A percentile compares a stretch with the other conserved stretches of the same genome.
Conservation (phyloP, 2,888 invertebrate species). For the Thalpophila matura region DNA sequence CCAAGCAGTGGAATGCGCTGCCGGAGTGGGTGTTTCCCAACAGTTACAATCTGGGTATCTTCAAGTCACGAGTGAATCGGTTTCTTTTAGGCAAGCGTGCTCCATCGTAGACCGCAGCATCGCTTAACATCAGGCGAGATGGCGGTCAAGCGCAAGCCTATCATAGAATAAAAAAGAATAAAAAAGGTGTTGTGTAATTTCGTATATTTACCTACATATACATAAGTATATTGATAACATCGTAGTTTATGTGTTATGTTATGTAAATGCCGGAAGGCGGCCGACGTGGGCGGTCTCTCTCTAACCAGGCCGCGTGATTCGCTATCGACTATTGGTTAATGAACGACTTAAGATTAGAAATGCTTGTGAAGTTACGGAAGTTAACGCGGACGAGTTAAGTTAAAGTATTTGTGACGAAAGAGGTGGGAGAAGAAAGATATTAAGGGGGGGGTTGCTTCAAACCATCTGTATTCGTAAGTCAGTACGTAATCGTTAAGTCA, state of each 20-base stretch:
- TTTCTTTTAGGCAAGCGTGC: too few species aligned
- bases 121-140: too few species aligned
- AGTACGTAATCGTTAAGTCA: too few species aligned
- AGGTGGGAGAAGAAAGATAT: slow-evolving; percentile 2
- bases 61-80: too few species aligned
- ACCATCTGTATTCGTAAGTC: too few species aligned
- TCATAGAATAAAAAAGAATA: too few species aligned
- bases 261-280: slow-evolving; percentile 47
- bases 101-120: too few species aligned
- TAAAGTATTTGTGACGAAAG: slow-evolving; percentile 9
- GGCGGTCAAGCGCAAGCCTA: too few species aligned
- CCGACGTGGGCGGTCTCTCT: slow-evolving; percentile 46
- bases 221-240: slow-evolving; percentile 8
- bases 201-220: neutral
- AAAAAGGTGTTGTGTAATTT: slow-evolving; percentile 30
- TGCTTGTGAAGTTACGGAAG: slow-evolving; percentile 34
- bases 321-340: slow-evolving; percentile 30
- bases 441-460: too few species aligned
- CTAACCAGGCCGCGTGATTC: slow-evolving; percentile 29
- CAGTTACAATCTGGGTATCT: too few species aligned
- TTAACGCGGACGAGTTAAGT: neutral
- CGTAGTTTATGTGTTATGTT: slow-evolving; percentile 18
- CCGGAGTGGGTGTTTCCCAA: too few species aligned
- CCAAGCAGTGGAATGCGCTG: too few species aligned
- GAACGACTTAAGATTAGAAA: slow-evolving; percentile 35